These are phyloP conservation scores for Ridgeia piscesae DNA, from an alignment of 1,140 invertebrate genomes.

Conservation along the genomic window DNA sequence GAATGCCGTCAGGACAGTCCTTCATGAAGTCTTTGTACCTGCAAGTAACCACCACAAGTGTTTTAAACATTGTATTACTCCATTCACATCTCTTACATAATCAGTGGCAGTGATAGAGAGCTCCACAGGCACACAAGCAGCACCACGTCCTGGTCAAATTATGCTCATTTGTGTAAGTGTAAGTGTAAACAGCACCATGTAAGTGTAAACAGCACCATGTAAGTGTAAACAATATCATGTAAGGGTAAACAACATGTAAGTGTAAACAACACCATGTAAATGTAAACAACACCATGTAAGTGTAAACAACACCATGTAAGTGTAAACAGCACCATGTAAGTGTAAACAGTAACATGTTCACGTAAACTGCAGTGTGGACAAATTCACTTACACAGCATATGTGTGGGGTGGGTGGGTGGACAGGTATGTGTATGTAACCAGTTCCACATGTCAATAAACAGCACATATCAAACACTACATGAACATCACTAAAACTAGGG, in stretches of 20 bases:
- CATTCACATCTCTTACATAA: neutral
- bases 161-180: no score
- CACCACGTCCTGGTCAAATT: no score
- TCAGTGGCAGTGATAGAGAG: neutral
- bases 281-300: no score
- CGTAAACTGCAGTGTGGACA: neutral
- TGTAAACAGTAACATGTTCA: neutral
- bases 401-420: neutral
- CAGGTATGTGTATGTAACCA: neutral
- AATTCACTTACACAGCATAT: neutral
- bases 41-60: neutral
- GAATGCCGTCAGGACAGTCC: conserved; percentile 15
- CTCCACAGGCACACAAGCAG: no score
- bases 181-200: no score
- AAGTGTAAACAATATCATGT: neutral
- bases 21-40: conserved; percentile 18
- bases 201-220: neutral
- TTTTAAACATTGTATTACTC: neutral
- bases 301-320: no score
- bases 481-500: no score
- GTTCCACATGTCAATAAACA: neutral
- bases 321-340: neutral
- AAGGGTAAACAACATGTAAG: neutral
- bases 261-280: no score
- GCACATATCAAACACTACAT: no score